Evolutionary conservation across 37 sponge, comb jelly and placozoan species (phyloP).

Genomic region (Aplysina aerophoba): DNA sequence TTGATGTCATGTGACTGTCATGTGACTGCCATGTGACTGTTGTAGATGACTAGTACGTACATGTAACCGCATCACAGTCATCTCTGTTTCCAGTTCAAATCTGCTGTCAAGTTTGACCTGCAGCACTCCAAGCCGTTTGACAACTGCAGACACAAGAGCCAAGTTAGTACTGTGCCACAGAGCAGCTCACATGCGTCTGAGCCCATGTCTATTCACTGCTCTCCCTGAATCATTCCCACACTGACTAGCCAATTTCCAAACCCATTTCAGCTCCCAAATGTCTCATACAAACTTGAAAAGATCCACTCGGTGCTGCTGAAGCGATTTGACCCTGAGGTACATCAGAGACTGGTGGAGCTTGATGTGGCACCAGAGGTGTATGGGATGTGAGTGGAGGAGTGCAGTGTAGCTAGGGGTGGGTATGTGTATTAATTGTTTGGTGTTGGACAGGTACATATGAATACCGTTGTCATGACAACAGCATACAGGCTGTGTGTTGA

Average conservation of each 20-base stretch:
- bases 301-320: constrained; percentile 86
- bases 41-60: no score
- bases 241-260: background rate
- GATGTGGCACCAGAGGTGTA: constrained; percentile 92
- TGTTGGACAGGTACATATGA: no score
- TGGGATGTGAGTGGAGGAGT: constrained; percentile 79
- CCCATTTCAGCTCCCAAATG: constrained; percentile 53
- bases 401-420: no score
- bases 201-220: no score
- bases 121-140: background rate
- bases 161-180: background rate
- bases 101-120: background rate
- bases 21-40: no score
- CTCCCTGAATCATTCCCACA: background rate
- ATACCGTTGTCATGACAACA: no score
- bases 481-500: no score
- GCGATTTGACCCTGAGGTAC: constrained; percentile 78
- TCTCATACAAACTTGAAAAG: constrained; percentile 80
- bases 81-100: no score
- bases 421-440: no score
- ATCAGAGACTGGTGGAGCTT: constrained; percentile 66
- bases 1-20: no score
- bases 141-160: background rate
- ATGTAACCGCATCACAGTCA: no score
- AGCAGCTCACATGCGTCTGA: no score